Conservation (phyloP, 2,113 vertebrate genomes). For the Paralichthys olivaceus region DNA sequence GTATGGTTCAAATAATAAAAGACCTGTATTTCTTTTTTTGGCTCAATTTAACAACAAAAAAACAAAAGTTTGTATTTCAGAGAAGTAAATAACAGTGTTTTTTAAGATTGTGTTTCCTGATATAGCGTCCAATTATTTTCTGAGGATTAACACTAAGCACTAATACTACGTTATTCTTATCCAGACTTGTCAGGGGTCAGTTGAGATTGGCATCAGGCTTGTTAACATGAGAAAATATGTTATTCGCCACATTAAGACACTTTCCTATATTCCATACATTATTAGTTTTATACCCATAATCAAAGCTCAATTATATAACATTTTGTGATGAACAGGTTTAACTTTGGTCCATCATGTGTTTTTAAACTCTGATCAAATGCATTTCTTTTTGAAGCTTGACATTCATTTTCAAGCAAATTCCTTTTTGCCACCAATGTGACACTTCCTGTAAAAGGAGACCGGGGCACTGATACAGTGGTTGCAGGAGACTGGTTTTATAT, state of each 20-base stretch:
- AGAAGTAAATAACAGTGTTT: background rate
- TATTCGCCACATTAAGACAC: too few relatives aligned
- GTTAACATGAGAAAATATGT: too few relatives aligned
- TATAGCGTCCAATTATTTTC: too few relatives aligned
- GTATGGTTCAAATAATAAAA: constrained; percentile 10
- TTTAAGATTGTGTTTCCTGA: background rate
- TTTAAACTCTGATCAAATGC: too few relatives aligned
- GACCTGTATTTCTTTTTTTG: constrained; percentile 9
- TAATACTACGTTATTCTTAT: background rate
- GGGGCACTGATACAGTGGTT: background rate
- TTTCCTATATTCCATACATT: too few relatives aligned
- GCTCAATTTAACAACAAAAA: background rate
- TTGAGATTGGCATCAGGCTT: too few relatives aligned
- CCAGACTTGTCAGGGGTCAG: too few relatives aligned
- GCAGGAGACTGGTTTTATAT: background rate
- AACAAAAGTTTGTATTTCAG: background rate
- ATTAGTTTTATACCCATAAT: too few relatives aligned
- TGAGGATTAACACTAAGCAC: background rate
- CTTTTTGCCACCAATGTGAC: constrained; percentile 33
- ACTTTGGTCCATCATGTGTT: too few relatives aligned
- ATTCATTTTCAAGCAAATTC: background rate
- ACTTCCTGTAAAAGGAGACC: constrained; percentile 18
- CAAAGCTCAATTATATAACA: too few relatives aligned
- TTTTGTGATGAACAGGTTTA: too few relatives aligned
- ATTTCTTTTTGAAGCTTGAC: too few relatives aligned